These are phyloP conservation scores for Climacteris rufus DNA, from an alignment of 2,113 vertebrate species.

Conservation along the genomic window DNA sequence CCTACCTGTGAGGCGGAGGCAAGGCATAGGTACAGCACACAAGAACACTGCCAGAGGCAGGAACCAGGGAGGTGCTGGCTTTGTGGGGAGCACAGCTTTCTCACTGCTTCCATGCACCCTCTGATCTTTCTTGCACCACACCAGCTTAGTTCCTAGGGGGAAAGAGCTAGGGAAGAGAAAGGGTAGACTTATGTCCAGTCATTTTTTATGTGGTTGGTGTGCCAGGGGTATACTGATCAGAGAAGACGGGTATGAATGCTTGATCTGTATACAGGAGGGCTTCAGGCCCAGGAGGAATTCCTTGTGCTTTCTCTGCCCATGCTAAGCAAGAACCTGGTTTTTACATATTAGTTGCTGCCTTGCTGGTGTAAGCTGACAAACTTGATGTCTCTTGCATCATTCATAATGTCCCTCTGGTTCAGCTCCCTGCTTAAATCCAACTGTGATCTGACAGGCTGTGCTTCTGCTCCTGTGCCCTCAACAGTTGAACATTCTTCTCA, in stretches of 20 bases:
- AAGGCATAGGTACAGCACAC: background rate
- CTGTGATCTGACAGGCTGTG: background rate
- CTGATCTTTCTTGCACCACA: background rate
- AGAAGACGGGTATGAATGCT: background rate
- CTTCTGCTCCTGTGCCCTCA: background rate
- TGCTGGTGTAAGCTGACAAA: background rate
- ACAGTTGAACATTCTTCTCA: constrained; percentile 57
- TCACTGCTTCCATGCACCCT: fast-evolving
- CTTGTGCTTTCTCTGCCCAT: background rate
- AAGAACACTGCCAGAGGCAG: background rate
- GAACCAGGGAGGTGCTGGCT: background rate
- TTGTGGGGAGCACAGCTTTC: background rate
- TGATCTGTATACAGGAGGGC: background rate
- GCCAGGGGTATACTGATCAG: background rate
- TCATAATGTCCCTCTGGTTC: background rate
- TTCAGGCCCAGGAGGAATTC: background rate
- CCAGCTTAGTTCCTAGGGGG: background rate
- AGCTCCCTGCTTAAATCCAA: background rate
- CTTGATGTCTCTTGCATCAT: background rate
- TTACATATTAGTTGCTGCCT: background rate
- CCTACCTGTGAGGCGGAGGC: background rate
- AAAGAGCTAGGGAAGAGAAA: background rate
- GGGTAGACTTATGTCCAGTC: background rate
- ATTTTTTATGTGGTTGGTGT: background rate
- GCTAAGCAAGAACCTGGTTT: background rate